Evolutionary conservation across 2,113 vertebrate species (phyloP), one percentile per base, ranked within the genome.

Genomic region (Gymnarchus niloticus): DNA sequence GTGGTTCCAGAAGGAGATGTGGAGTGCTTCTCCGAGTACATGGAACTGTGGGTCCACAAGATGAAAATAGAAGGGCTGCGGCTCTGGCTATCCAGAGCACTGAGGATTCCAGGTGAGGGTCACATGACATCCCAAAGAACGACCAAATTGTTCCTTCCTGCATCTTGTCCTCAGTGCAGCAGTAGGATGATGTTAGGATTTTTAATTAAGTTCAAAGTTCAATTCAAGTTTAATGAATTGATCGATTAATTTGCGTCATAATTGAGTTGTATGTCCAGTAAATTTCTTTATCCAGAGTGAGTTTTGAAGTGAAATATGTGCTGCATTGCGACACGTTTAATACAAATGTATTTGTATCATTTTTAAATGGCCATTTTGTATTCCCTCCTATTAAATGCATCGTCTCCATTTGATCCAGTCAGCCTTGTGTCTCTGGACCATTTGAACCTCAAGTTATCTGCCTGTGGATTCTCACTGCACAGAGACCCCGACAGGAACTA

Each of bases 1-100:
- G n/a, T 54, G 48, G 17, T 88, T 88, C 83, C 61, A 93, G 93
- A 93, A 17, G 90, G 91, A 56, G 91, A 93, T 44, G 89, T 93
- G 33, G 76, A 91, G 33, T 93, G 93, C 89, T 94, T 92, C 83
- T 92, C 93, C 69, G 92, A 94, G 69, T 94, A 93, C 81, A 93
- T 94, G 92, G 93, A 95, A 54, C 88, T 94, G 8, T 91, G 91
- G 92, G 87, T 94, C 46, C 92, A 92, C 65, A 84, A 85, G 80
- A 88, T 83, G 33, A 90, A 86, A 85, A 90, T 89, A 2, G 92
- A 94, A 54, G 92, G 89, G 2, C 25, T 94, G 52, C 69, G 86
- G 49, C 86, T 90, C 8, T 93, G 93, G 92, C 88, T 95, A 44
- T 92, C 91, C 0, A 86, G 85, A 83, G 84, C 88, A 17, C 85